Conservation (phyloP, 2,113 vertebrate species). For the Dipodomys ordii region DNA sequence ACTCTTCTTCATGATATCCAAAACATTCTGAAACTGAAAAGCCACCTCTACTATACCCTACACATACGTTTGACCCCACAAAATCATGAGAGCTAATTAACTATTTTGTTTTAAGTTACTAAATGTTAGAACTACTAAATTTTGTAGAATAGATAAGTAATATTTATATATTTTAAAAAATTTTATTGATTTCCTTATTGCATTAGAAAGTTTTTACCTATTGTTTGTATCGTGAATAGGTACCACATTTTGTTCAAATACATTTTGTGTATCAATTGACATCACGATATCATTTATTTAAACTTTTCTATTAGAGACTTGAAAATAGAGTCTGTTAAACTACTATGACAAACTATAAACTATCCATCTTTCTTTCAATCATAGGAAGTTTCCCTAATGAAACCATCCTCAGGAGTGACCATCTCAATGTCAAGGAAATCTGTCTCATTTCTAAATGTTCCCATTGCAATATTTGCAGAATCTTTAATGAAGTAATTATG, state of each 20-base stretch:
- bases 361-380: background rate
- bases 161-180: no score
- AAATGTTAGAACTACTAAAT: background rate
- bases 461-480: background rate
- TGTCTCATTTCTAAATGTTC: background rate
- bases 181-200: no score
- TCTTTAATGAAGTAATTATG: constrained; percentile 50
- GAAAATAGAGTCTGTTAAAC: background rate
- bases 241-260: no score
- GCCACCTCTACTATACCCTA: background rate
- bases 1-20: background rate
- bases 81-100: background rate
- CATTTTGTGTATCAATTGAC: no score
- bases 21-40: background rate
- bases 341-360: background rate
- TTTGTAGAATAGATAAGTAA: background rate
- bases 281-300: background rate
- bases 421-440: constrained; percentile 20
- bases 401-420: background rate
- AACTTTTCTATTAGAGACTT: background rate
- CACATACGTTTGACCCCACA: background rate
- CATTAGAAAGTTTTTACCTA: no score
- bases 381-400: background rate
- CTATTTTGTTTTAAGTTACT: background rate
- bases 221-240: no score